Evolutionary conservation across 2,113 vertebrate genomes (phyloP).

Genomic region (Delphinus delphis): DNA sequence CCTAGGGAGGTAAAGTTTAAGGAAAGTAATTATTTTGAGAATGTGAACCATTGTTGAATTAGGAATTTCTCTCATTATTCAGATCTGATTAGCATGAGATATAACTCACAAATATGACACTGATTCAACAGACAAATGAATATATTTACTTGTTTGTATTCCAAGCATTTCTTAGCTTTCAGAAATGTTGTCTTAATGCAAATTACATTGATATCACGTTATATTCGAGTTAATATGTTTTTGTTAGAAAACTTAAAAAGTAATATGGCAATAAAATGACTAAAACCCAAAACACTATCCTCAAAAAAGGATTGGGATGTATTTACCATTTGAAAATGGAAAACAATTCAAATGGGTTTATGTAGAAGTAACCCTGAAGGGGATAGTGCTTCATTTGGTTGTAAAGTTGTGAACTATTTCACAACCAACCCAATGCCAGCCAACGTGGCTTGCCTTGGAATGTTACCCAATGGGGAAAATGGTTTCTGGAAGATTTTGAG

Average conservation of each 20-base stretch:
- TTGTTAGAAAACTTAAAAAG: neutral
- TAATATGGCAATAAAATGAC: neutral
- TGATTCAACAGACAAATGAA: slow-evolving; percentile 68
- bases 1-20: slow-evolving; percentile 73
- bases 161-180: slow-evolving; percentile 44
- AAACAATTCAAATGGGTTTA: neutral
- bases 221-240: neutral
- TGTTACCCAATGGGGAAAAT: neutral
- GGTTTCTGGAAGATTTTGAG: neutral
- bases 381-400: neutral
- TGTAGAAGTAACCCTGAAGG: neutral
- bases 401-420: neutral
- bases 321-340: neutral
- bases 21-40: slow-evolving; percentile 79
- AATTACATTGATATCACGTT: neutral
- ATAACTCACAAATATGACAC: slow-evolving; percentile 70
- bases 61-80: slow-evolving; percentile 76
- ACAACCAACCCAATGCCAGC: neutral
- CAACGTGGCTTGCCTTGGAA: neutral
- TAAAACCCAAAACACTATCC: neutral
- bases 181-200: slow-evolving; percentile 29
- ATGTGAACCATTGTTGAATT: slow-evolving; percentile 73
- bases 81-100: slow-evolving; percentile 78
- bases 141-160: neutral
- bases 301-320: neutral